phyloP scores from a whole-genome alignment of 1,140 invertebrate genomes.

The Diabrotica virgifera region DNA sequence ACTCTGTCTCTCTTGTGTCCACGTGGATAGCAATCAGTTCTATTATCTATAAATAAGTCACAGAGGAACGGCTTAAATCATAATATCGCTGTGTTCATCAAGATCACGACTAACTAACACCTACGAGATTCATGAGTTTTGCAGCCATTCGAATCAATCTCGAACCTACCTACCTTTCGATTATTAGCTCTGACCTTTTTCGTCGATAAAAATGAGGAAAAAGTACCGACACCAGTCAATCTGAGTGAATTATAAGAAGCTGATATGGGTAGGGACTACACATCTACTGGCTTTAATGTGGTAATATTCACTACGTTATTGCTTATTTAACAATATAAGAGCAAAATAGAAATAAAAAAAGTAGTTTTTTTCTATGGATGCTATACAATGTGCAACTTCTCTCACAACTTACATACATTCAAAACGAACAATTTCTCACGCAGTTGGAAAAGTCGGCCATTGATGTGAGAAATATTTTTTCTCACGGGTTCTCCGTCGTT shows the following conservation, averaged over 20 bases:
- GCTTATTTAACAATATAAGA: no score
- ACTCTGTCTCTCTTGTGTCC: neutral
- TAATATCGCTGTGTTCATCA: neutral
- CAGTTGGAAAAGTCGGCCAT: no score
- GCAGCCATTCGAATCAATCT: neutral
- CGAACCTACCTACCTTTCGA: neutral
- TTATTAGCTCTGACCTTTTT: neutral
- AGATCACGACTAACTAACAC: conserved; percentile 2
- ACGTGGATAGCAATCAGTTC: neutral
- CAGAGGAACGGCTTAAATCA: neutral
- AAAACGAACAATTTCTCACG: no score
- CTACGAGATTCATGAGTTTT: neutral
- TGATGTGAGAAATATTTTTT: no score
- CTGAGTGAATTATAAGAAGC: neutral
- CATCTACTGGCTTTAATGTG: neutral
- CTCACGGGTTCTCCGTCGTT: no score
- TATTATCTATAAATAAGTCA: neutral
- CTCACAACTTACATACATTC: no score
- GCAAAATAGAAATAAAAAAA: no score
- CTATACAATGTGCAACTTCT: no score
- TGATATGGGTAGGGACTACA: neutral
- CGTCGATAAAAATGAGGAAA: neutral
- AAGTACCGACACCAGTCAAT: neutral
- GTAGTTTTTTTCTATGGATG: no score
- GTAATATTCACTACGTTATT: no score